A percentile compares a stretch with the other conserved stretches of the same genome.
These are phyloP conservation scores for Athene noctua DNA, from an alignment of 2,113 vertebrate genomes.

Conservation along the genomic window DNA sequence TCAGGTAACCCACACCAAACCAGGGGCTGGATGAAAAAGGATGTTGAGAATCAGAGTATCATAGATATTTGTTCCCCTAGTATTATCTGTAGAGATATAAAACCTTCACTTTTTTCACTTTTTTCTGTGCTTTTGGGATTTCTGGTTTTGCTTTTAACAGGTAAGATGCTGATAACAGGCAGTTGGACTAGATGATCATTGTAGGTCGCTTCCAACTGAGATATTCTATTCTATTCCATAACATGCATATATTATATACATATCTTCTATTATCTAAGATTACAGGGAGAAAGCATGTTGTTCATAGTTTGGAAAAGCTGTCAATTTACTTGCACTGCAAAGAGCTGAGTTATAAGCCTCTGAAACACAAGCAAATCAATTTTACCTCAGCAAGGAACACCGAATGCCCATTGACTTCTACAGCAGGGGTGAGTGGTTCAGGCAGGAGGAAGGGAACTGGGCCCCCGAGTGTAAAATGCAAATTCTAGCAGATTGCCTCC, in stretches of 20 bases:
- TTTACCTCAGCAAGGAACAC: slow-evolving; percentile 28
- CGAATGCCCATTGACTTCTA: neutral
- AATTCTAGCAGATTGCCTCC: neutral
- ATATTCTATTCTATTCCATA: neutral
- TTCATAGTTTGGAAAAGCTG: neutral
- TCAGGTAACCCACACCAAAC: neutral
- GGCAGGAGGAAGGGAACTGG: neutral
- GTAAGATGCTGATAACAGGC: neutral
- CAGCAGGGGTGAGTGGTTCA: slow-evolving; percentile 38
- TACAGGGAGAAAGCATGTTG: neutral
- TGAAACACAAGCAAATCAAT: slow-evolving; percentile 19
- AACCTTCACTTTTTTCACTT: neutral
- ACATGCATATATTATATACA: neutral
- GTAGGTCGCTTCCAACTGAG: neutral
- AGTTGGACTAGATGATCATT: neutral
- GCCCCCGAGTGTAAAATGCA: neutral
- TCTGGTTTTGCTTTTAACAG: neutral
- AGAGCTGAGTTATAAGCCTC: neutral
- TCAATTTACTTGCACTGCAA: neutral
- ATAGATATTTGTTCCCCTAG: neutral
- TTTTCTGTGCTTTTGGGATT: neutral
- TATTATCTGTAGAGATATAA: neutral
- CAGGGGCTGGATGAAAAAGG: neutral
- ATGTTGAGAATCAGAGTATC: neutral
- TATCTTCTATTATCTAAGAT: neutral